A percentile compares a stretch with the other conserved stretches of the same genome.
Conservation (phyloP, 1,140 invertebrate genomes). For the Pissodes strobi region DNA sequence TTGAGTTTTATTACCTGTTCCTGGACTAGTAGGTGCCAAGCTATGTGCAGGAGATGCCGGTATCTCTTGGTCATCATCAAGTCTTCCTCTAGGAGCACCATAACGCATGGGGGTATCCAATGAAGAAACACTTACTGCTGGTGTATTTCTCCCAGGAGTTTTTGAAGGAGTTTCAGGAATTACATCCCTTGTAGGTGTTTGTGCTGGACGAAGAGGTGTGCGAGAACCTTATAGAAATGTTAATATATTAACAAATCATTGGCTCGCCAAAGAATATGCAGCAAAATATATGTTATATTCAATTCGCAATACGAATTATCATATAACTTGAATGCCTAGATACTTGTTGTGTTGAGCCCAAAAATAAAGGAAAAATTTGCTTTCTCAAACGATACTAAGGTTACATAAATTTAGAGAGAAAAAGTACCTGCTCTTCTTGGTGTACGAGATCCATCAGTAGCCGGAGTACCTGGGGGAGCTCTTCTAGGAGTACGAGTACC, state of each 20-base stretch:
- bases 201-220: slow-evolving; percentile 30
- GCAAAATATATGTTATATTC: too few relatives aligned
- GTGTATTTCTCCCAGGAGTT: slow-evolving; percentile 39
- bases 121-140: slow-evolving; percentile 36
- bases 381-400: too few relatives aligned
- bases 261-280: too few relatives aligned
- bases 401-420: background rate
- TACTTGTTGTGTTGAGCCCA: too few relatives aligned
- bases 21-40: slow-evolving; percentile 49
- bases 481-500: slow-evolving; percentile 16
- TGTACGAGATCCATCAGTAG: slow-evolving; percentile 11
- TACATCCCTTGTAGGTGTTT: slow-evolving; percentile 28
- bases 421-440: background rate
- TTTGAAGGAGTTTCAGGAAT: slow-evolving; percentile 35
- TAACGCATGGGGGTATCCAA: slow-evolving; percentile 51
- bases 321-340: too few relatives aligned
- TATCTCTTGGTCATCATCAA: slow-evolving; percentile 38
- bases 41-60: slow-evolving; percentile 48
- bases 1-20: slow-evolving; percentile 38
- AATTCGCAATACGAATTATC: too few relatives aligned
- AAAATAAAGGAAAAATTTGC: too few relatives aligned
- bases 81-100: slow-evolving; percentile 35
- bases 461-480: background rate
- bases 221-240: too few relatives aligned
- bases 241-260: too few relatives aligned